phyloP scores from a whole-genome alignment of 23 tunicate species.

The Botrylloides violaceus region DNA sequence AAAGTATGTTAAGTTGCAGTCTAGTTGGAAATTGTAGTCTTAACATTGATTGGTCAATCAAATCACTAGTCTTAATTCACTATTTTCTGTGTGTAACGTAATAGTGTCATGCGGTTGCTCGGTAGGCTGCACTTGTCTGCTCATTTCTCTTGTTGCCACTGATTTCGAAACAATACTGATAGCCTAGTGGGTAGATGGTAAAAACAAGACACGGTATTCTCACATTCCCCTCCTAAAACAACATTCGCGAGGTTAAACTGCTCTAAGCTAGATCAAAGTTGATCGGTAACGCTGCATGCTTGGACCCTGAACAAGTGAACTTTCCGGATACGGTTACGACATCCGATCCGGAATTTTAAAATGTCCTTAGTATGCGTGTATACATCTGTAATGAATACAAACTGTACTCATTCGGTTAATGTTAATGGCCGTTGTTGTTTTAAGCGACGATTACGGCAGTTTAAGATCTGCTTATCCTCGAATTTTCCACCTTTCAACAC shows the following conservation, averaged over 20 bases:
- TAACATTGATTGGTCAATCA: too few species aligned
- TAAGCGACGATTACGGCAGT: slow-evolving; percentile 14
- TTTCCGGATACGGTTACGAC: background rate
- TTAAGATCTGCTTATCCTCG: slow-evolving; percentile 15
- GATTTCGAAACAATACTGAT: background rate
- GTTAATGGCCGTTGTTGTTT: slow-evolving; percentile 15
- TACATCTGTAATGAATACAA: background rate
- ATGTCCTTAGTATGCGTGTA: background rate
- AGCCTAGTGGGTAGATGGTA: background rate
- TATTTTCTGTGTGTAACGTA: too few species aligned
- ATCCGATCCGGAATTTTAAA: background rate
- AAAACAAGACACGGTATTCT: slow-evolving; percentile 1
- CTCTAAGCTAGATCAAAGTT: slow-evolving; percentile 21
- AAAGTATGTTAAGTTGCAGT: too few species aligned
- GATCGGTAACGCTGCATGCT: background rate
- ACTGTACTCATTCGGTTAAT: background rate
- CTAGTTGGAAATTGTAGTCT: too few species aligned
- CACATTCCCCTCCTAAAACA: slow-evolving; percentile 14
- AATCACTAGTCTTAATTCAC: too few species aligned
- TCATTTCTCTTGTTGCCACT: background rate
- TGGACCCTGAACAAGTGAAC: background rate
- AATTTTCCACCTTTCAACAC: slow-evolving; percentile 20
- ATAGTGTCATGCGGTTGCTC: background rate
- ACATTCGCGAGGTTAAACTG: slow-evolving; percentile 4
- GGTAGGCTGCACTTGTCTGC: background rate